Base-by-base conservation (phyloP, 1,140 invertebrate genomes). In the Drosophila elegans region DNA sequence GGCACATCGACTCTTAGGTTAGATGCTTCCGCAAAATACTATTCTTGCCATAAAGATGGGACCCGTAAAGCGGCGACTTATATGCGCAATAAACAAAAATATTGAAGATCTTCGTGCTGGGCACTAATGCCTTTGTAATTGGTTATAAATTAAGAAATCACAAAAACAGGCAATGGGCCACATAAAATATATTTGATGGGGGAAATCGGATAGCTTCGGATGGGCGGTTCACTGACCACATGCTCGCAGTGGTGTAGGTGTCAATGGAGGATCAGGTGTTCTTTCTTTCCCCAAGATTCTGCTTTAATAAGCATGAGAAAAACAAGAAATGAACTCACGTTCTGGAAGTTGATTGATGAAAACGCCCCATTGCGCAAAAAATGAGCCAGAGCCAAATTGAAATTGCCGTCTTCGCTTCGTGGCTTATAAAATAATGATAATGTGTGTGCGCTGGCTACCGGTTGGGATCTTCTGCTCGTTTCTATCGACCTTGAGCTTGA, bases 111-210 rank as follows among this genome's bases (percentile, higher is more conserved):
- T 76, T 21, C 51, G 53, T 56, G 55, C 36, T 39, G 16, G 29
- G 62, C 53, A 73, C 84, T 89, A 89, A 89, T 89, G 84, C 84
- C 61, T 89, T 89, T 89, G 77, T 89, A 89, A 89, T 89, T 89
- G 84, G 84, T 78, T 84, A 80, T 84, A 75, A 89, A 88, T 88
- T 88, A 89, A 88, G 76, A 78, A 88, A 74, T 84, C 84, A 71
- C 63, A 69, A 69, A 71, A 60, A 67, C 62, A 29, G 52, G 41
- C 53, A 46, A 52, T 52, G 57, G 48, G 46, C n/a, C 42, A 32
- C 45, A 45, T 57, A 51, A 53, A 73, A 56, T 34, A 62, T 38
- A 57, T 52, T 56, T 25, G 52, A 56, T 51, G 34, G 36, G 45
- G 44, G 39, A 48, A 71, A 56, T 62, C 49, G 51, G 34, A 69